Evolutionary conservation across 1,140 invertebrate genomes (phyloP), one percentile per base, ranked within the genome.

Genomic region (Plectrocnemia conspersa): DNA sequence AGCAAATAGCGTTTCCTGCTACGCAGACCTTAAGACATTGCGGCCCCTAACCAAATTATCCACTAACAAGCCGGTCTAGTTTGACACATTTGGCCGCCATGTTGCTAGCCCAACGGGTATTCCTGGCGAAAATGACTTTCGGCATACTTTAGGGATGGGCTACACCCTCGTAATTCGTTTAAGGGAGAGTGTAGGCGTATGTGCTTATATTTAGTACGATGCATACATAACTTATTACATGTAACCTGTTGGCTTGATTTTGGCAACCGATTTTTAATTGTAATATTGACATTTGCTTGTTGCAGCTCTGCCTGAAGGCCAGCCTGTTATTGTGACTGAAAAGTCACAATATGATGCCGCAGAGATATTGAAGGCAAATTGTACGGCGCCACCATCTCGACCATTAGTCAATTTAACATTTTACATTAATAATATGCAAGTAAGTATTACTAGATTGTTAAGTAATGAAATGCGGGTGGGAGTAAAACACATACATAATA

Each of bases 351-450:
- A 89, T 69, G 82, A 85, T 62, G 77, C 82, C 4, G 87, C 86
- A 2, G 86, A 91, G 64, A 70, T 81, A 21, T 73, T 91, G 23
- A 70, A 78, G 63, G 87, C 83, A 25, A 87, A 87, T 67, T 91
- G 89, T 70, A 83, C 80, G 44, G 81, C 84, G n/a, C 77, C 81
- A 21, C 77, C 82, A 1, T 86, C 86, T n/a, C 72, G 80, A 46
- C 87, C 87, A 6, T 76, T 82, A 6, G 76, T 80, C 22, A 74
- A 79, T 33, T 71, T 89, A 33, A 79, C 77, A 27, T 88, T 89
- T 73, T 78, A 80, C 63, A 78, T 91, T 62, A 91, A 91, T 64
- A 81, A 82, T 62, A 73, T 80, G 61, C 77, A 80, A 73, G 88
- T 90, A 75, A 87, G 84, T 82, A 64, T 45, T n/a, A 50, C 19